Conservation (phyloP, 2,113 vertebrate genomes). For the Pachyramphus minor region DNA sequence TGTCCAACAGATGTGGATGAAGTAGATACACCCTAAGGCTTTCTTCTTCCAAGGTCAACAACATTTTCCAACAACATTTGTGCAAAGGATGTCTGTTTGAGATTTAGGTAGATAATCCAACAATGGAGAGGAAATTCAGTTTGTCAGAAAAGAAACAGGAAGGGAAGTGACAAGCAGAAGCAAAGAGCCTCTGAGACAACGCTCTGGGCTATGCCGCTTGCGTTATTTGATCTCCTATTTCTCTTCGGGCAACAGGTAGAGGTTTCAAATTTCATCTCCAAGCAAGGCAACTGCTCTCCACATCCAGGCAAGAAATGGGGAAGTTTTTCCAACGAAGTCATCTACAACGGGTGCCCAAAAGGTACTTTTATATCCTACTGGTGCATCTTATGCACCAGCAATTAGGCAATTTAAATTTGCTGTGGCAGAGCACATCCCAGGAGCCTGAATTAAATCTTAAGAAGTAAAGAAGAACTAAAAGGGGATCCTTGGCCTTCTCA, state of each 20-base stretch:
- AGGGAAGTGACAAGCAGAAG: neutral
- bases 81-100: constrained; percentile 43
- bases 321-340: neutral
- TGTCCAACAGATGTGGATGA: neutral
- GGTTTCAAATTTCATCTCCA: neutral
- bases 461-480: neutral
- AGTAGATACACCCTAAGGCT: neutral
- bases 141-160: constrained; percentile 18
- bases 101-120: constrained; percentile 39
- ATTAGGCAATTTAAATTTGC: neutral
- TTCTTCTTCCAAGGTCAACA: neutral
- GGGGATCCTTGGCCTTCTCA: neutral
- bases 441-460: neutral
- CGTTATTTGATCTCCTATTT: neutral
- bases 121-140: constrained; percentile 45
- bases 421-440: neutral
- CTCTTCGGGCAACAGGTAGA: neutral
- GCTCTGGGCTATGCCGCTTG: neutral
- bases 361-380: neutral
- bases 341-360: neutral
- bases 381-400: neutral
- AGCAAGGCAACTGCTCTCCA: neutral
- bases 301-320: neutral
- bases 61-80: neutral
- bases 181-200: fast-evolving